phyloP scores from a whole-genome alignment of 2,888 invertebrate genomes.

The Ornithoptera priamus region DNA sequence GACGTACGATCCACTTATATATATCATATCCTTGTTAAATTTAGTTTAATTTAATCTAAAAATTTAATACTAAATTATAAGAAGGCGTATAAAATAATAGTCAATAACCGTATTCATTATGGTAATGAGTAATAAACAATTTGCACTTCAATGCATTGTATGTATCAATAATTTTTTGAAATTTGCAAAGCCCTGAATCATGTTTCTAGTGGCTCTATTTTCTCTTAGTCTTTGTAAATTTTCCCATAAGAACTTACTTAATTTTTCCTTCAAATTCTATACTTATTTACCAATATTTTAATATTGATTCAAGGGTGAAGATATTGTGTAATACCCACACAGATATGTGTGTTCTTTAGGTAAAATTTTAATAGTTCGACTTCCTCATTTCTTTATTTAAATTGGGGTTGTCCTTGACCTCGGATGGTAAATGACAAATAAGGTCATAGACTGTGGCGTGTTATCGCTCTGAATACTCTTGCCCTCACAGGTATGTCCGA shows the following conservation, averaged over 20 bases:
- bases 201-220: not conserved
- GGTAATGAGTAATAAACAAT: not conserved
- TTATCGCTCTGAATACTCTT: too few species aligned
- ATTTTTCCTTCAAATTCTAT: not conserved
- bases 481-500: too few species aligned
- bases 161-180: not conserved
- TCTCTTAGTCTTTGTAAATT: constrained; percentile 5
- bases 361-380: too few species aligned
- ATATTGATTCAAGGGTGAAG: not conserved
- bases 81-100: not conserved
- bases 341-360: too few species aligned
- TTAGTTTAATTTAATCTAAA: not conserved
- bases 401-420: too few species aligned
- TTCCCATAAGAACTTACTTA: not conserved
- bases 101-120: not conserved
- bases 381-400: too few species aligned
- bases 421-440: too few species aligned
- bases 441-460: too few species aligned
- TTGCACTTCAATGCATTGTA: not conserved
- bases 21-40: not conserved
- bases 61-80: not conserved
- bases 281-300: not conserved
- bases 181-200: constrained; percentile 8
- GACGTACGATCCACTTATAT: not conserved
- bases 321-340: not conserved